Evolutionary conservation across 2,113 vertebrate species (phyloP), one percentile per base, ranked within the genome.

Genomic region (Colistium nudipinnis): DNA sequence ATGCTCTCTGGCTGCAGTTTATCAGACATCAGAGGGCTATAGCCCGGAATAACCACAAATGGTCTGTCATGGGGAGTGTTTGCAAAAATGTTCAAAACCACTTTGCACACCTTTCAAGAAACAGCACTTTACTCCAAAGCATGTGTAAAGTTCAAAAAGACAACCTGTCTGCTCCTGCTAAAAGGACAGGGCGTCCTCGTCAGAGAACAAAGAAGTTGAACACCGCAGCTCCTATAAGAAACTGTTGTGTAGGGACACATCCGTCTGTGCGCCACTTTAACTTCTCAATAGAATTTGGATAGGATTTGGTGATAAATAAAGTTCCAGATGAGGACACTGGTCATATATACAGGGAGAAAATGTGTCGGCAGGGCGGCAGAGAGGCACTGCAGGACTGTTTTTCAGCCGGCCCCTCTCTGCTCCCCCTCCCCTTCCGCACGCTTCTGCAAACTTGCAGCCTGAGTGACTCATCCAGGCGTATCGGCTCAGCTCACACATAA

Each of bases 401-500:
- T 88, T 61, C 82, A 79, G 73, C 78, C 70, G 63, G 69, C 73
- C 85, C 66, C 33, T 38, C 25, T 13, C 25, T 28, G 62, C 71
- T 38, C 75, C 85, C 78, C 85, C 81, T 81, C 74, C 84, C 81
- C 76, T 69, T 74, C 73, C 39, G 36, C 75, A 82, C 90, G 89
- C 87, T 91, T 89, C 91, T 91, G 90, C 91, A 93, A 93, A 93
- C 91, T 91, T 91, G 81, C 89, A 92, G 90, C 81, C 90, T 55
- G 89, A 90, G 92, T 93, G 93, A 93, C 89, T 93, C 92, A 93
- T 93, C 85, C 87, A 87, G 82, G 88, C 88, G 80, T 86, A 88
- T 88, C 83, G 66, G 82, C 87, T 87, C 75, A 76, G 84, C 87
- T 80, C 69, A 17, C 84, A 81, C 73, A 85, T 81, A 85, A 90